phyloP scores from a whole-genome alignment of 2,888 invertebrate species.

The Rhorus exstirpatorius region DNA sequence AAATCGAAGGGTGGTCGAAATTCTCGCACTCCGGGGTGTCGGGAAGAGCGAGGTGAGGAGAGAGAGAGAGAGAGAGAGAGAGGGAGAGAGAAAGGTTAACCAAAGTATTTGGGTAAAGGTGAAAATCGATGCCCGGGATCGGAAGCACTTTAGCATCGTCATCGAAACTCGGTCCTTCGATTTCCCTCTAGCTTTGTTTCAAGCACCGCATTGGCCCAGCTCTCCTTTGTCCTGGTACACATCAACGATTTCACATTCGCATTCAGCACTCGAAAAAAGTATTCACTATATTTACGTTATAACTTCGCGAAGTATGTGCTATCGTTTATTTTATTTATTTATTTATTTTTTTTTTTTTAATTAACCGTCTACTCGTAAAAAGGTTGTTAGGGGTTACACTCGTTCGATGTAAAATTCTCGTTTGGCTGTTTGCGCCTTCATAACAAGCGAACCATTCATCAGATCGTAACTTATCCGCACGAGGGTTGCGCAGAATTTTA shows the following conservation, averaged over 20 bases:
- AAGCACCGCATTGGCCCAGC: neutral
- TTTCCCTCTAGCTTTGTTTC: conserved; percentile 46
- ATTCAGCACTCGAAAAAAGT: conserved; percentile 32
- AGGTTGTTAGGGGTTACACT: too few relatives aligned
- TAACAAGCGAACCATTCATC: too few relatives aligned
- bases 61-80: conserved; percentile 20
- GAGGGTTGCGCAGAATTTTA: too few relatives aligned
- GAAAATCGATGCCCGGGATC: conserved; percentile 64
- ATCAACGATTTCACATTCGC: conserved; percentile 29
- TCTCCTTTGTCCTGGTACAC: neutral
- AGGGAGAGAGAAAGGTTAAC: conserved; percentile 39
- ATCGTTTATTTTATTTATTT: neutral
- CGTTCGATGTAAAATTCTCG: too few relatives aligned
- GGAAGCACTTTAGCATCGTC: conserved; percentile 30
- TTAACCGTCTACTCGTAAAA: too few relatives aligned
- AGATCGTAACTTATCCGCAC: too few relatives aligned
- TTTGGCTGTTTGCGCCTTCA: too few relatives aligned
- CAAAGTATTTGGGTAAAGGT: conserved; percentile 65
- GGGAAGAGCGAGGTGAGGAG: conserved; percentile 1
- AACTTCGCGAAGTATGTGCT: neutral
- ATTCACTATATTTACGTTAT: neutral
- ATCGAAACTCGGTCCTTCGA: conserved; percentile 40
- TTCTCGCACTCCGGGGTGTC: conserved; percentile 40
- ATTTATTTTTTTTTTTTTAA: neutral
- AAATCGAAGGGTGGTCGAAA: conserved; percentile 61